Conservation (phyloP, 2,113 vertebrate species). For the Ceyx margarethae region DNA sequence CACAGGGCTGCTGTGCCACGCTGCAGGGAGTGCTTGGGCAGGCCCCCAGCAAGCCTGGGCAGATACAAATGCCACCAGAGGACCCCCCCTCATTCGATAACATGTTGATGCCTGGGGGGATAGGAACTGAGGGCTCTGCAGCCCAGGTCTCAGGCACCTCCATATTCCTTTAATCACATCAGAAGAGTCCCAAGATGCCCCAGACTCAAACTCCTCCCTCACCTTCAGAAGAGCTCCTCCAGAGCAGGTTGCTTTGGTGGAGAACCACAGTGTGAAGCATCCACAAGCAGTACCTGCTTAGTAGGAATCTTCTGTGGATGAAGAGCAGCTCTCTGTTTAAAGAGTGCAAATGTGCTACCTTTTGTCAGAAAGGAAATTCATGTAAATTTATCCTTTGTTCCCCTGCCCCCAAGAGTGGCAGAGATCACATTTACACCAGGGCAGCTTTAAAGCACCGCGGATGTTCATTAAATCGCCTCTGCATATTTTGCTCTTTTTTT, state of each 20-base stretch:
- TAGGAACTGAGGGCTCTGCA: not conserved
- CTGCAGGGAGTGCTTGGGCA: accelerated
- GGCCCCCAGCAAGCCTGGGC: accelerated
- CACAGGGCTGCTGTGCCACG: accelerated
- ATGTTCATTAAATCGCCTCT: slow-evolving; percentile 58
- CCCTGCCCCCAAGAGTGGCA: not conserved
- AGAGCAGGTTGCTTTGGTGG: not conserved
- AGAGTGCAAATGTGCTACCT: not conserved
- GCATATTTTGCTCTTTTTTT: not conserved
- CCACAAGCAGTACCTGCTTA: accelerated
- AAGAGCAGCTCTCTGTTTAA: not conserved
- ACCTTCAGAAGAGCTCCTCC: not conserved
- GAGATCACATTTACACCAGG: not conserved
- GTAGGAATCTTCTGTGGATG: accelerated
- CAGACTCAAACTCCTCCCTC: accelerated
- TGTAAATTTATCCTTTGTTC: not conserved
- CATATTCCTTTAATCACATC: accelerated
- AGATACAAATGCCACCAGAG: accelerated
- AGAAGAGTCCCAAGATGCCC: not conserved
- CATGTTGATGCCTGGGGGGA: accelerated
- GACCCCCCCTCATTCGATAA: accelerated
- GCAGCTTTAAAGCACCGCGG: not conserved
- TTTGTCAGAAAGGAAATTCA: not conserved
- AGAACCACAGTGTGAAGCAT: accelerated
- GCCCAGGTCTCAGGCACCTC: accelerated